Evolutionary conservation across 1,140 invertebrate genomes (phyloP).

Genomic region (Trachymyrmex septentrionalis): DNA sequence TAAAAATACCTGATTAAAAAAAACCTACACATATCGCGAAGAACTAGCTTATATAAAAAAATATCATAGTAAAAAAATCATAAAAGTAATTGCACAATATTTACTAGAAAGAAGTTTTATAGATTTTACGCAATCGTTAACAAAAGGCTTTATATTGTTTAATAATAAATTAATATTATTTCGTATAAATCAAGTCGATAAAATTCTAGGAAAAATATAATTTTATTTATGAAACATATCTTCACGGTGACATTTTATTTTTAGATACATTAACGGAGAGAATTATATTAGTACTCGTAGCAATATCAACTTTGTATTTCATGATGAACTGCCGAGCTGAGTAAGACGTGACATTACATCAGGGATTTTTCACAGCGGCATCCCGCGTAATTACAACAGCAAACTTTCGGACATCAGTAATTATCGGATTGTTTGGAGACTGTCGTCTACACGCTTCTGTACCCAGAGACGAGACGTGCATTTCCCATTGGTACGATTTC

Average conservation of each 20-base stretch:
- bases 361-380: conserved; percentile 45
- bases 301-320: not conserved
- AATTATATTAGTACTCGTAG: not conserved
- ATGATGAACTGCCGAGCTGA: not conserved
- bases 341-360: conserved; percentile 32
- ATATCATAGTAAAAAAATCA: not conserved
- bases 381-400: conserved; percentile 28
- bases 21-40: not conserved
- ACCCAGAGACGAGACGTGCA: not conserved
- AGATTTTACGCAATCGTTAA: too few relatives aligned
- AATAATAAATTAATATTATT: conserved; percentile 23
- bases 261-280: not conserved
- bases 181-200: not conserved
- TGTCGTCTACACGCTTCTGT: conserved; percentile 45
- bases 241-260: not conserved
- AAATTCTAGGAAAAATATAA: conserved; percentile 10
- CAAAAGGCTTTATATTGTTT: not conserved
- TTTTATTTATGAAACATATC: not conserved
- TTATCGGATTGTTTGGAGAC: conserved; percentile 58
- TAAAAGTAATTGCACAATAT: not conserved
- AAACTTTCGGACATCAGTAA: conserved; percentile 64
- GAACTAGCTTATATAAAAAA: not conserved
- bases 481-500: conserved; percentile 9
- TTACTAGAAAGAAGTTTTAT: not conserved
- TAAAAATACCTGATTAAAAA: not conserved